A percentile compares a stretch with the other conserved stretches of the same genome.
Conservation (phyloP, 2,888 invertebrate species). For the Caenorhabditis japonica region DNA sequence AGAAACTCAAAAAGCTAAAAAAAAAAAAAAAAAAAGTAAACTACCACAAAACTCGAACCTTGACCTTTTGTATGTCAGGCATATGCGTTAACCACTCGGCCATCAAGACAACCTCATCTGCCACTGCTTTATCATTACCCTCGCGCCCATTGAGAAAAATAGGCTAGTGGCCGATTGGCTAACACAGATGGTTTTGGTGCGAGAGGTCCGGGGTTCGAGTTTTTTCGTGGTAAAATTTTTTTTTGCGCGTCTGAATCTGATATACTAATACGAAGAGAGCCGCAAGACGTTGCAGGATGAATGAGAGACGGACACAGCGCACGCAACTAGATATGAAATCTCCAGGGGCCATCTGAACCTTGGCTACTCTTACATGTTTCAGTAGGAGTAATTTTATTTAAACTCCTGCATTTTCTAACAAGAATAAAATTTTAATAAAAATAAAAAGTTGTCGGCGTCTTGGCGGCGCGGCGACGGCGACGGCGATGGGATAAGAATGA, state of each 20-base stretch:
- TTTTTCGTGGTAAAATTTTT: too few species aligned
- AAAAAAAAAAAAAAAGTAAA: too few species aligned
- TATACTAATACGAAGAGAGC: conserved; percentile 24
- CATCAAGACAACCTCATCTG: too few species aligned
- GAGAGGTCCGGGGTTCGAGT: too few species aligned
- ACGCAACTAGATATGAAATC: conserved; percentile 41
- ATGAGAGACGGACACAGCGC: conserved; percentile 23
- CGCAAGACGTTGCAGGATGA: background rate
- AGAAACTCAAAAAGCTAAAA: too few species aligned
- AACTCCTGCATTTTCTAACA: conserved; percentile 42
- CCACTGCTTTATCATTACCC: too few species aligned
- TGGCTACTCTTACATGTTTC: conserved; percentile 15
- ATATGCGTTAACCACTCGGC: too few species aligned
- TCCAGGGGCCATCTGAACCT: conserved; percentile 37
- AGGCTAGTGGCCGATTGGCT: too few species aligned
- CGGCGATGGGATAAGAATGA: conserved; percentile 11
- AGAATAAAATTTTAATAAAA: conserved; percentile 42
- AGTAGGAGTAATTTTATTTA: conserved; percentile 35
- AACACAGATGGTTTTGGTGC: too few species aligned
- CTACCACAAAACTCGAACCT: too few species aligned
- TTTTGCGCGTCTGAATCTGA: conserved; percentile 4
- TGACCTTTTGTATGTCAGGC: too few species aligned
- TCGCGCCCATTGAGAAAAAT: too few species aligned
- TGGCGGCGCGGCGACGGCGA: conserved; percentile 1
- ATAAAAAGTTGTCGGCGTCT: conserved; percentile 18